Evolutionary conservation across 1,140 invertebrate species (phyloP).

Genomic region (Drosophila sp.): DNA sequence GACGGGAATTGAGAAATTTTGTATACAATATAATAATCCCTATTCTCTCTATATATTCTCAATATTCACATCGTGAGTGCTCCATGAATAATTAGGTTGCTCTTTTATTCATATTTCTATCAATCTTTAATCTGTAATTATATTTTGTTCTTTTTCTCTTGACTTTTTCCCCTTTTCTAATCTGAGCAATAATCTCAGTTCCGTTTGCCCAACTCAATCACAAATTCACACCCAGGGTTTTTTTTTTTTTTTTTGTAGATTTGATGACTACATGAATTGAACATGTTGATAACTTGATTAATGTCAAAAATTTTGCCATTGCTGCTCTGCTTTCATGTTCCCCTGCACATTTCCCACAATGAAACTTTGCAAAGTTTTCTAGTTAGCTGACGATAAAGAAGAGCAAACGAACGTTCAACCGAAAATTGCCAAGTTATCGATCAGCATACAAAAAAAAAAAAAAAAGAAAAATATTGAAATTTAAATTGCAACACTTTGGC

Average conservation of each 20-base stretch:
- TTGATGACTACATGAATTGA: slow-evolving; percentile 47
- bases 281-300: slow-evolving; percentile 55
- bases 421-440: slow-evolving; percentile 75
- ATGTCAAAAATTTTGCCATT: slow-evolving; percentile 41
- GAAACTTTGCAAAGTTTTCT: slow-evolving; percentile 61
- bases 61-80: too few species aligned
- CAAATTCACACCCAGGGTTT: slow-evolving; percentile 14
- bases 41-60: too few species aligned
- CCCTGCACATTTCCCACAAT: neutral
- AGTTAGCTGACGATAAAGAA: slow-evolving; percentile 63
- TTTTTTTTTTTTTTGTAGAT: slow-evolving; percentile 5
- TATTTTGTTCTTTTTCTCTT: slow-evolving; percentile 5
- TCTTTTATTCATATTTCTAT: neutral
- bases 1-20: neutral
- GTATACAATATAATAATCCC: neutral
- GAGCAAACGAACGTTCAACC: slow-evolving; percentile 37
- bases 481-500: slow-evolving; percentile 74
- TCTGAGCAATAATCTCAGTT: slow-evolving; percentile 10
- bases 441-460: slow-evolving; percentile 34
- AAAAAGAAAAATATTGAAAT: slow-evolving; percentile 29
- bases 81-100: slow-evolving; percentile 9
- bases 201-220: slow-evolving; percentile 26
- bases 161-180: neutral
- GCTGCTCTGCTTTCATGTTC: slow-evolving; percentile 9
- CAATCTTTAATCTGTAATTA: slow-evolving; percentile 6